Percentiles rank a stretch among this genome's conserved stretches.
Conservation (phyloP, 2,113 vertebrate species). For the Laticauda laticaudata region DNA sequence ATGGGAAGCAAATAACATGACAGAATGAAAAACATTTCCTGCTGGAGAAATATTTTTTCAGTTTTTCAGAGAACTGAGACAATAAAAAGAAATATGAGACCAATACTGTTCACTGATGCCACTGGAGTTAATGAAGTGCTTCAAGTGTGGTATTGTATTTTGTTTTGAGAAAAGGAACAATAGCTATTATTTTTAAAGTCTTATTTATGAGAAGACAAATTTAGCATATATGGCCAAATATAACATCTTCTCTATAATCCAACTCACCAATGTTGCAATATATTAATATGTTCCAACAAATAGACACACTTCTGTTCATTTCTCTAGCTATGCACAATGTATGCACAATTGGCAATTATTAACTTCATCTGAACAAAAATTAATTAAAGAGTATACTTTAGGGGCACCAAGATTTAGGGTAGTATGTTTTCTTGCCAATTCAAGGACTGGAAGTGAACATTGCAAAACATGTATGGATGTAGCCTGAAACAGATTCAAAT, state of each 20-base stretch:
- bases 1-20: constrained; percentile 57
- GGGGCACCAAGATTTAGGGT: neutral
- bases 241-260: neutral
- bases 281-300: neutral
- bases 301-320: neutral
- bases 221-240: neutral
- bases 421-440: neutral
- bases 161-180: neutral
- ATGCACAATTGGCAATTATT: neutral
- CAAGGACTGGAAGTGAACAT: neutral
- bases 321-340: neutral
- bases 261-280: neutral
- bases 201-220: neutral
- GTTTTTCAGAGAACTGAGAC: constrained; percentile 29
- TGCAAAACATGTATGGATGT: neutral
- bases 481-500: neutral
- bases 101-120: constrained; percentile 49
- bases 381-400: neutral
- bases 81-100: constrained; percentile 46
- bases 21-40: constrained; percentile 67
- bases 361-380: neutral
- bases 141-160: neutral
- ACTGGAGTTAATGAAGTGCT: constrained; percentile 17
- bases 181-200: neutral
- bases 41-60: constrained; percentile 62